These are phyloP conservation scores for Dendronephthya gigantea DNA, from an alignment of 64 coral and sea anemone species.

Conservation along the genomic window DNA sequence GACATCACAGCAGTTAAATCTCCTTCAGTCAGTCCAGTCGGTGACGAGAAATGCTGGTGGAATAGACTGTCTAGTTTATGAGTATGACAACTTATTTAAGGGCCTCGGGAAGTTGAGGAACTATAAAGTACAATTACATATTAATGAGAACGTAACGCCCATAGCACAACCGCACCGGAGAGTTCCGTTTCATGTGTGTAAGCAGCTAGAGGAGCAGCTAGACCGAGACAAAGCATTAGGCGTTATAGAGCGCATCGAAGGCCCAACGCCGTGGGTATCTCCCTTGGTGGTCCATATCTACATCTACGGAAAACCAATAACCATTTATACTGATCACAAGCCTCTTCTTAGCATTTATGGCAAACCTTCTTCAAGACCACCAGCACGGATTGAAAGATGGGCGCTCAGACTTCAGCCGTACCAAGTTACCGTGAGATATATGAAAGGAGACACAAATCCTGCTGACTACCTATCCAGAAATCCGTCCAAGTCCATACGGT, in stretches of 20 bases:
- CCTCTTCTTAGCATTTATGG: no score
- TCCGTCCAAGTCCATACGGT: no score
- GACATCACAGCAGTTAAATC: background rate
- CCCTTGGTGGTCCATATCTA: background rate
- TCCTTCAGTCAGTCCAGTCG: background rate
- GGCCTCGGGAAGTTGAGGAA: background rate
- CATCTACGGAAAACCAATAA: no score
- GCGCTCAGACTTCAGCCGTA: background rate
- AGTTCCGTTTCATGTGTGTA: background rate
- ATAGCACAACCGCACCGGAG: background rate
- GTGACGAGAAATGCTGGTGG: no score
- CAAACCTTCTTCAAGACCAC: background rate
- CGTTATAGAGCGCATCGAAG: background rate
- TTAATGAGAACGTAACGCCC: background rate
- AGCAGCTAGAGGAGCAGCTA: background rate
- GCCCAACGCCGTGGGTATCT: background rate
- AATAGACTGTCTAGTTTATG: background rate
- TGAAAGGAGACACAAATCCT: no score
- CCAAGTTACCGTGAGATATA: background rate
- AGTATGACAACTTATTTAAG: conserved; percentile 19
- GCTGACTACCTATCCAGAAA: no score
- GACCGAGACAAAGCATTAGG: background rate
- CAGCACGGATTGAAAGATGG: background rate
- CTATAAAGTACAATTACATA: background rate
- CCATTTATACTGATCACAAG: no score